Evolutionary conservation across 2,888 invertebrate genomes (phyloP).

Genomic region (Anarsia innoxiella): DNA sequence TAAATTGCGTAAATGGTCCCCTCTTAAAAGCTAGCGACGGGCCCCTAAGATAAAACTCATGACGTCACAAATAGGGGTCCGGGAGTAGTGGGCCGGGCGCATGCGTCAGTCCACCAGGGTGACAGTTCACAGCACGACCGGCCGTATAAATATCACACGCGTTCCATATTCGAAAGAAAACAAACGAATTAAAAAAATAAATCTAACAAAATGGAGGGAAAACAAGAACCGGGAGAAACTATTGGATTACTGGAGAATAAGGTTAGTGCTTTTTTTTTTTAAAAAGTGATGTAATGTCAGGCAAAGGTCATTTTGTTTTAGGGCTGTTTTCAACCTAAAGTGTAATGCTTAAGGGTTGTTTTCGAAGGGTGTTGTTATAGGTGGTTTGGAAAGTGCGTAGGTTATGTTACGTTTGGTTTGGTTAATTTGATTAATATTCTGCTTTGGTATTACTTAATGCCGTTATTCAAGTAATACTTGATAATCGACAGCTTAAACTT

Average conservation of each 20-base stretch:
- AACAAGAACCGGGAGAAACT: conserved; percentile 44
- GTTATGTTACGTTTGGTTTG: neutral
- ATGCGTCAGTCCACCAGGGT: conserved; percentile 36
- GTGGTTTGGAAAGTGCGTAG: conserved; percentile 5
- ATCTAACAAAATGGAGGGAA: conserved; percentile 39
- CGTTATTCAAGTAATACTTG: too few relatives aligned
- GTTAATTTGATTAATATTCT: too few relatives aligned
- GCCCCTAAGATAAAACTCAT: conserved; percentile 13
- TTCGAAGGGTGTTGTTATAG: conserved; percentile 17
- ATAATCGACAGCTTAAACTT: too few relatives aligned
- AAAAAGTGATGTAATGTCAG: conserved; percentile 43
- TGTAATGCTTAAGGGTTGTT: conserved; percentile 19
- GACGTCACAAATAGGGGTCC: conserved; percentile 34
- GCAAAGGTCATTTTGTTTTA: conserved; percentile 44
- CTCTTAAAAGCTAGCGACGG: too few relatives aligned
- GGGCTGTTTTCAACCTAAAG: conserved; percentile 23
- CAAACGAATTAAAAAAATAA: too few relatives aligned
- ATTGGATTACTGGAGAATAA: conserved; percentile 57
- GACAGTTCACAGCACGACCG: conserved; percentile 28
- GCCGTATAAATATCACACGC: conserved; percentile 11
- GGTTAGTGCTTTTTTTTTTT: conserved; percentile 39
- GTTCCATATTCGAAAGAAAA: conserved; percentile 1
- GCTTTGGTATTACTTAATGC: too few relatives aligned
- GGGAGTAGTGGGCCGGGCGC: conserved; percentile 29
- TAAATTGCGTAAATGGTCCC: too few relatives aligned